Evolutionary conservation across 2,888 invertebrate species (phyloP).

Genomic region (Rhopalosiphum nymphaeae): DNA sequence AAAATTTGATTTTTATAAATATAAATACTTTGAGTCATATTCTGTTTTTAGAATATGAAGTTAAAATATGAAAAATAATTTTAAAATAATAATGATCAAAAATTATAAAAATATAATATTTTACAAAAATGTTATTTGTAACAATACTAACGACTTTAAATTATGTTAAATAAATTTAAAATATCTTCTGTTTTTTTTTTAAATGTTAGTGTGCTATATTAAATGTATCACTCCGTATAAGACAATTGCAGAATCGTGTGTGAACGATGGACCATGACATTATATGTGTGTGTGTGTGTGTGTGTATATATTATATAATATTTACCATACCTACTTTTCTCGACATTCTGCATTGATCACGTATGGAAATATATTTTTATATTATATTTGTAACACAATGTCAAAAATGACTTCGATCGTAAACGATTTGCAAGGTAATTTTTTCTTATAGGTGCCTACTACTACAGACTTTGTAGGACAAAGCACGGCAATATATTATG

Average conservation of each 20-base stretch:
- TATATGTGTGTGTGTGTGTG: too few relatives aligned
- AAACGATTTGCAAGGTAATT: constrained; percentile 8
- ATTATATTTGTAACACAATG: not conserved
- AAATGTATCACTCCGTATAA: not conserved
- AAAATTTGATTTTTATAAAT: not conserved
- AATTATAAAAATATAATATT: not conserved
- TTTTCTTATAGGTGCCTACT: not conserved
- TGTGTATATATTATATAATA: too few relatives aligned
- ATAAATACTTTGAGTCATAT: not conserved
- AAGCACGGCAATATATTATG: not conserved
- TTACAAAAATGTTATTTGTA: too few relatives aligned
- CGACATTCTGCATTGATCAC: not conserved
- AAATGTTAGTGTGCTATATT: not conserved
- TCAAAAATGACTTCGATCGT: not conserved
- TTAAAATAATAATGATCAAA: not conserved
- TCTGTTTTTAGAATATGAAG: not conserved
- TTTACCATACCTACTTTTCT: not conserved
- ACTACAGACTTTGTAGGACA: not conserved
- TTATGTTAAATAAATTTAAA: too few relatives aligned
- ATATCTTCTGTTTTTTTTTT: too few relatives aligned
- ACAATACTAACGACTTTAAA: too few relatives aligned
- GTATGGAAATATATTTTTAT: not conserved
- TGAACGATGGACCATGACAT: not conserved
- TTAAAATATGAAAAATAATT: not conserved
- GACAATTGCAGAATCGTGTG: not conserved